Evolutionary conservation across 2,888 invertebrate species (phyloP).

Genomic region (Agrotis segetum): DNA sequence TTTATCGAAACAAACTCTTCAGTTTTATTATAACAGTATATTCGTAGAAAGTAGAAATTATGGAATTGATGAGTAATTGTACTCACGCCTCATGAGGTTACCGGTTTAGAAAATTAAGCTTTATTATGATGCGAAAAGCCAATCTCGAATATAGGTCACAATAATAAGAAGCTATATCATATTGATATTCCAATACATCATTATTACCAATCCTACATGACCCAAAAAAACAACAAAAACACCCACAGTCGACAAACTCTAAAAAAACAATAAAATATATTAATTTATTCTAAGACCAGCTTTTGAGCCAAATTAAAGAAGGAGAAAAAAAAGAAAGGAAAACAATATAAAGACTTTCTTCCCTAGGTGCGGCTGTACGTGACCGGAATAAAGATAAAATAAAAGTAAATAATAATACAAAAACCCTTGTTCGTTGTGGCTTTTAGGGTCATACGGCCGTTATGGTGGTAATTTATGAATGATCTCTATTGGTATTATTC

Average conservation of each 20-base stretch:
- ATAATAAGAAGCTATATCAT: neutral
- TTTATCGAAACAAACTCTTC: too few relatives aligned
- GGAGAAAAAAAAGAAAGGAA: conserved; percentile 72
- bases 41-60: too few relatives aligned
- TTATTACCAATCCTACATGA: neutral
- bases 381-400: conserved; percentile 71
- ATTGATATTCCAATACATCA: neutral
- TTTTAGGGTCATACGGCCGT: conserved; percentile 32
- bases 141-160: too few relatives aligned
- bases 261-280: conserved; percentile 69
- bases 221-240: conserved; percentile 15
- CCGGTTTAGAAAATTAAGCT: too few relatives aligned
- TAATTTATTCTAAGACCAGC: conserved; percentile 70
- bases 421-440: conserved; percentile 51
- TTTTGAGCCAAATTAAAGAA: conserved; percentile 79
- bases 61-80: too few relatives aligned
- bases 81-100: too few relatives aligned
- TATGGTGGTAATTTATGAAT: conserved; percentile 53
- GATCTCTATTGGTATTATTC: conserved; percentile 38
- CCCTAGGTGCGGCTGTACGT: conserved; percentile 76
- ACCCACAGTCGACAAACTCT: conserved; percentile 47
- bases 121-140: too few relatives aligned
- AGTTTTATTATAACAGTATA: too few relatives aligned
- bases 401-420: conserved; percentile 63
- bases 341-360: conserved; percentile 76